These are phyloP conservation scores for Brachionichthys hirsutus DNA, from an alignment of 2,113 vertebrate species.

Conservation along the genomic window DNA sequence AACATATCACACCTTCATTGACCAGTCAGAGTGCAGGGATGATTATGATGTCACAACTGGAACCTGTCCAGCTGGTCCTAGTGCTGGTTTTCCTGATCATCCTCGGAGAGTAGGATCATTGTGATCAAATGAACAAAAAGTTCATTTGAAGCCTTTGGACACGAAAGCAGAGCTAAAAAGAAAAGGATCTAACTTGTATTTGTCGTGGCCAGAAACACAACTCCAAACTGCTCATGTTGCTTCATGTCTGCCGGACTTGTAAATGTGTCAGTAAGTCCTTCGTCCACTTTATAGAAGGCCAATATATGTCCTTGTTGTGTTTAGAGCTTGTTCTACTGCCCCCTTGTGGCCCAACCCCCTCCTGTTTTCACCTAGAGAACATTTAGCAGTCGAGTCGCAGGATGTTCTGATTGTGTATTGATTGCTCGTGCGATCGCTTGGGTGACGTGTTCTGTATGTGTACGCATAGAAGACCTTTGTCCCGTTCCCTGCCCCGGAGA, in stretches of 20 bases:
- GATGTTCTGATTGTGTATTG: conserved; percentile 14
- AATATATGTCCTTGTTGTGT: neutral
- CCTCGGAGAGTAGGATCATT: neutral
- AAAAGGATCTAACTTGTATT: neutral
- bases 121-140: neutral
- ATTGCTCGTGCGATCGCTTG: conserved; percentile 30
- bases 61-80: too few relatives aligned
- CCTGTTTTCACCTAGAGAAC: neutral
- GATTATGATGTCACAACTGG: too few relatives aligned
- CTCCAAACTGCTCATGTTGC: neutral
- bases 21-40: neutral
- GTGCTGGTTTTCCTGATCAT: neutral
- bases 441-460: conserved; percentile 61
- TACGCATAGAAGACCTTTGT: conserved; percentile 75
- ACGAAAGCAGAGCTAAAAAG: neutral
- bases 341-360: neutral
- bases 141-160: neutral
- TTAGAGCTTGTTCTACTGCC: conserved; percentile 4
- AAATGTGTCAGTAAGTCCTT: neutral
- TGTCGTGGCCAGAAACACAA: neutral
- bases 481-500: conserved; percentile 93
- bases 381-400: neutral
- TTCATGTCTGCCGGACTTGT: neutral
- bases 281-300: neutral
- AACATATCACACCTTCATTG: neutral